These are phyloP conservation scores for Betta splendens DNA, from an alignment of 2,797 vertebrate species.

Conservation along the genomic window DNA sequence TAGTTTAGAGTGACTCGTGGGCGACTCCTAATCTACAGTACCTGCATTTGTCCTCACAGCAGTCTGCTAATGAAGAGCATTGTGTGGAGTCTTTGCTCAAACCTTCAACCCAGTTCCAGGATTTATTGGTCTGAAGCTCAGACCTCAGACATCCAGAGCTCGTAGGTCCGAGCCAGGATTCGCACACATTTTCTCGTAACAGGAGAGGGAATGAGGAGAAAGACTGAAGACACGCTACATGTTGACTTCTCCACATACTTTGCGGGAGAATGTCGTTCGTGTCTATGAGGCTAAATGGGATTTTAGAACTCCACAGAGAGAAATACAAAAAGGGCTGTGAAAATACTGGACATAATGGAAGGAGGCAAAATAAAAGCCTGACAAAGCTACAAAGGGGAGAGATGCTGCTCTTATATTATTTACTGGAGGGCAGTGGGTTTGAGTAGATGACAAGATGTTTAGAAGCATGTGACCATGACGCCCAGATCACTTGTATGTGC, in stretches of 20 bases:
- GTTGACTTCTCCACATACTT: conserved; percentile 24
- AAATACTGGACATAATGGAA: conserved; percentile 40
- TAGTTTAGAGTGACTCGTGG: conserved; percentile 26
- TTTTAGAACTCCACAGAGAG: conserved; percentile 24
- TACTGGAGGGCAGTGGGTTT: conserved; percentile 10
- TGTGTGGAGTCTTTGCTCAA: conserved; percentile 24
- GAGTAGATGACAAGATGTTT: no score
- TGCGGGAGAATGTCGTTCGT: conserved; percentile 3
- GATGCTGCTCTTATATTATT: no score
- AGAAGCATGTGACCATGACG: no score
- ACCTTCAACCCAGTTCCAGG: conserved; percentile 56
- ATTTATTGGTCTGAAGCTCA: conserved; percentile 47
- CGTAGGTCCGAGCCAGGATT: conserved; percentile 48
- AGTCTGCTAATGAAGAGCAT: conserved; percentile 12
- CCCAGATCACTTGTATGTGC: no score
- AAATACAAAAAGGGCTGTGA: conserved; percentile 16
- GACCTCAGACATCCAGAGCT: conserved; percentile 65
- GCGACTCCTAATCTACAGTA: conserved; percentile 30
- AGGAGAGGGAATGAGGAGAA: conserved; percentile 44
- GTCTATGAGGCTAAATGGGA: conserved; percentile 9
- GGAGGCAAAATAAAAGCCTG: conserved; percentile 7
- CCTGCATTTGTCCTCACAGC: no score
- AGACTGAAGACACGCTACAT: conserved; percentile 38
- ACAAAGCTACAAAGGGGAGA: conserved; percentile 30
- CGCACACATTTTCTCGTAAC: conserved; percentile 45